Evolutionary conservation across 2,113 vertebrate genomes (phyloP), one percentile per base, ranked within the genome.

Genomic region (Paraplagusia blochii): DNA sequence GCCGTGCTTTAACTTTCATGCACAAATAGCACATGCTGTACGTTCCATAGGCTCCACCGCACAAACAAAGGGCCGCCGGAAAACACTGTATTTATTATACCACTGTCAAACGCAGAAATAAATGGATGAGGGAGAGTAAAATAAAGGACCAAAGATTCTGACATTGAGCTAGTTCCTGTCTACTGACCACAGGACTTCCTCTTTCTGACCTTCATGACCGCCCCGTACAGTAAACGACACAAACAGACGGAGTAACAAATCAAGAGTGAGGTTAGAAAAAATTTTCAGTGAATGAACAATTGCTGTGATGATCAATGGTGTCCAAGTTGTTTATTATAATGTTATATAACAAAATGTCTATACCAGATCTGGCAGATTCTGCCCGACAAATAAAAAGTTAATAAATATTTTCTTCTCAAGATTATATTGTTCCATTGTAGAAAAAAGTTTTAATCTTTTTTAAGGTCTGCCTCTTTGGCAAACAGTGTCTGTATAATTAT

Each of bases 171-270:
- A 72, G 76, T 65, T 77, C 60, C 54, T 58, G 69, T 72, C 44
- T 54, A 45, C 71, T 74, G 69, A 74, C 78, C 73, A 16, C 76
- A 77, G 51, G 62, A 74, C 61, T 82, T 84, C 77, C 82, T 81
- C 74, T 80, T 71, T 61, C 66, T 77, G 77, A 80, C 76, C 73
- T 78, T 72, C 50, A 44, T 75, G 69, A 84, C 61, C 63, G 58
- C 15, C 42, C 62, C 46, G 40, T 39, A 29, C 60, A 46, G 53
- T 34, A 63, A 12, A 12, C 47, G 22, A 54, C 39, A 63, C 54
- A 50, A 15, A 46, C 14, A 12, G 36, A 39, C 9, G 7, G 36
- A 7, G 36, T 8, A 9, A 39, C 9, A 39, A 12, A 39, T 39
- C 2, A 2, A 39, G 36, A 39, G 11, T 11, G 11, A 39, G 9